Base-by-base conservation (phyloP, 2,797 vertebrate genomes). In the Etheostoma nigrum region DNA sequence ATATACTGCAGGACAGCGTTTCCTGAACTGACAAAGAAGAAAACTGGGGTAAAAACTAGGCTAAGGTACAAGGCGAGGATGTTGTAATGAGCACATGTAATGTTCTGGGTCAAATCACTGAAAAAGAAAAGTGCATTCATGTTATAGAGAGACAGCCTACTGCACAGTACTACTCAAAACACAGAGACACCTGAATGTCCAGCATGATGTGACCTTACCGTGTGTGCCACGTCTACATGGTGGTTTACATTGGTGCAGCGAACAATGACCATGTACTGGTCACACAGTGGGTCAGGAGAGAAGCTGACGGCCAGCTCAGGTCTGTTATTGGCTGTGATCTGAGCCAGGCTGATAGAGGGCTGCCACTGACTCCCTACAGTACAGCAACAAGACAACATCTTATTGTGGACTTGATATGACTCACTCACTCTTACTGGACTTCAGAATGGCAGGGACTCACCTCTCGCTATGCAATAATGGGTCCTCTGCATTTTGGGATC, bases 291-390 rank as follows among this genome's bases (percentile, higher is more conserved):
- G 64, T 89, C 85, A 0, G 90, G 77, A 16, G 36, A 71, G 76
- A 95, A 95, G 58, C 78, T 58, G 19, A 95, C 84, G 13, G 53
- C 18, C 49, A 95, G 83, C 0, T 13, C 10, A 2, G 65, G 12
- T 13, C 8, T 66, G 14, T 49, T 57, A 21, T 48, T 25, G 19
- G 8, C 40, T 16, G 16, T 23, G 12, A 16, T 25, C 27, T 11
- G 53, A 27, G 21, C n/a, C 79, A 93, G 0, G 0, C 67, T 88
- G 49, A 95, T 89, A 72, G 93, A 87, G 0, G 95, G 91, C 59
- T 76, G 63, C 95, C 95, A 96, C 19, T 88, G 81, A 47, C 85
- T 88, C 64, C 95, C 95, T 96, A 15, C 10, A 36, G 53, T 0
- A n/a, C 40, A 68, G 9, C 45, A 25, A 68, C 40, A 23, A 71